Evolutionary conservation across 2,888 invertebrate genomes (phyloP), one percentile per base, ranked within the genome.

Genomic region (Cyaniris semiargus): DNA sequence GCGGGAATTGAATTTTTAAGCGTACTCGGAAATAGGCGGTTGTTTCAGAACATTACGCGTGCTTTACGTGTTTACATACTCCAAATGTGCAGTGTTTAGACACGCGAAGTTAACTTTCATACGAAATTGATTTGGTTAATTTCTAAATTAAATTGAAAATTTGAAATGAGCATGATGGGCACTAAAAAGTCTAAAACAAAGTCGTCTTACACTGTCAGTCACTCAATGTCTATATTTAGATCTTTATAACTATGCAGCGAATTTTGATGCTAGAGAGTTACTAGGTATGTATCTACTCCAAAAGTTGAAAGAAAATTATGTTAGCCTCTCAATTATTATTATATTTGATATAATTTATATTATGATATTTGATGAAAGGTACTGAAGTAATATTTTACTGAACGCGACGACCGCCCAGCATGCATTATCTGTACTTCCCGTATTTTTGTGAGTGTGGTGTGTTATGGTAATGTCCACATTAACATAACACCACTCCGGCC

Each of bases 1-100:
- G 66, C 18, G 27, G 66, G 27, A 66, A 66, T 66, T 66, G 27
- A 66, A 66, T 66, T 66, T 66, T 66, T 66, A 31, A 66, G 66
- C 66, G 66, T 15, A 18, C 66, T 31, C 66, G 66, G 66, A 66
- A 66, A 31, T 31, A 60, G 27, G 66, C 27, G 27, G 31, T 1
- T 15, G 27, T 66, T 66, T 66, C 66, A 31, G 27, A 66, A 66
- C 31, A 66, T 66, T 5, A 31, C 23, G 5, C 27, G 27, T 66
- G 27, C 60, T 23, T 60, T 60, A 23, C 21, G 21, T 23, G 13
- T 60, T 21, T 21, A 23, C 23, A 13, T 23, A 18, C 53, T 48
- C 48, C 13, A 3, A 60, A 23, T 23, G 8, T 23, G 60, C 21
- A 1, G 23, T 23, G 21, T 10, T 21, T 60, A 21, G 21, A 60